phyloP scores from a whole-genome alignment of 1,140 invertebrate genomes.

The Drosophila watanabei region DNA sequence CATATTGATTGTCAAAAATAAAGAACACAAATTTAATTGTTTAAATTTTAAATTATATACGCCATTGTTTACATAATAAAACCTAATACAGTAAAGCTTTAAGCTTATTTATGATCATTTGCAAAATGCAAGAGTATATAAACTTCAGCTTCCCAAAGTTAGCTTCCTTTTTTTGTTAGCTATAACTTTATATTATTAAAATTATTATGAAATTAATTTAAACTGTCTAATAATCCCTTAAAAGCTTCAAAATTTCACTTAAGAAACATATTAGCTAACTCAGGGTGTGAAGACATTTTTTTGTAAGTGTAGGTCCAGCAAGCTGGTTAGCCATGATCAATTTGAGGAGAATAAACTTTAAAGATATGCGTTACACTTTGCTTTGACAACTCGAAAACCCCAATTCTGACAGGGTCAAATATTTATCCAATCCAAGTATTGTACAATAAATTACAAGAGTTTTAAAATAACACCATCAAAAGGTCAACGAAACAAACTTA shows the following conservation, averaged over 20 bases:
- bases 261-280: background rate
- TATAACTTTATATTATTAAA: no score
- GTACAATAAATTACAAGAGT: background rate
- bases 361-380: slow-evolving; percentile 7
- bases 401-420: background rate
- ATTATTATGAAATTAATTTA: no score
- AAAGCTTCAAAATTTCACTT: background rate
- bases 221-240: no score
- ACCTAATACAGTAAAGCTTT: no score
- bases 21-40: no score
- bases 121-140: no score
- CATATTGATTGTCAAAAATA: no score
- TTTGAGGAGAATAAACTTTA: slow-evolving; percentile 4
- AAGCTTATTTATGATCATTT: no score
- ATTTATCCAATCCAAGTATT: background rate
- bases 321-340: slow-evolving; percentile 7
- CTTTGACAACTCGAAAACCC: background rate
- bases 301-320: background rate
- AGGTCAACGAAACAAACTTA: background rate
- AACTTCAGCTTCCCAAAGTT: no score
- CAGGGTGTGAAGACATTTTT: background rate
- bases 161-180: no score
- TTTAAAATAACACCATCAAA: background rate
- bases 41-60: no score
- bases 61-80: no score